These are phyloP conservation scores for Eumaeus atala DNA, from an alignment of 1,140 invertebrate species.

Conservation along the genomic window DNA sequence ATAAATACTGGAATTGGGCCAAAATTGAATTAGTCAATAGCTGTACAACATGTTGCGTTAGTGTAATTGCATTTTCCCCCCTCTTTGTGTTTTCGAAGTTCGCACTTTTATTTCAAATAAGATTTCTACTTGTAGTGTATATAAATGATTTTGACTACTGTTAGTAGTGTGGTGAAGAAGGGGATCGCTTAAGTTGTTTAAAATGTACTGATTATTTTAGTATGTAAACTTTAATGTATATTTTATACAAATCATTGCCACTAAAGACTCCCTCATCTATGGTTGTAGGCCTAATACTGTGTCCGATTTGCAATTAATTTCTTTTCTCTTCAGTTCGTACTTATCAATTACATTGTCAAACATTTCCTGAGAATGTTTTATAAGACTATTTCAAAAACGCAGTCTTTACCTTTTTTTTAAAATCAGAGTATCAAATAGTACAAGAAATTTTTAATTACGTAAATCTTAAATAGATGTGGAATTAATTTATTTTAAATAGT, in stretches of 20 bases:
- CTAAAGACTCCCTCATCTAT: constrained; percentile 58
- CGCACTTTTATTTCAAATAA: constrained; percentile 25
- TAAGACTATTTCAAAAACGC: too few relatives aligned
- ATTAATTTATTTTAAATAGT: too few relatives aligned
- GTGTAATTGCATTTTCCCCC: constrained; percentile 32
- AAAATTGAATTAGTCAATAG: constrained; percentile 66
- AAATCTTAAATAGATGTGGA: too few relatives aligned
- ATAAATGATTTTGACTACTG: constrained; percentile 49
- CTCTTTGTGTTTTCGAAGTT: constrained; percentile 13
- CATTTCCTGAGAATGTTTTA: too few relatives aligned
- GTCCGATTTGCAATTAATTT: too few relatives aligned
- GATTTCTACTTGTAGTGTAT: constrained; percentile 19
- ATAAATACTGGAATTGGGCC: constrained; percentile 49
- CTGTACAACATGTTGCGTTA: constrained; percentile 36
- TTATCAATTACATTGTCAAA: too few relatives aligned
- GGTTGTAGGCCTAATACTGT: constrained; percentile 35
- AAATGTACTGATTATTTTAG: constrained; percentile 71
- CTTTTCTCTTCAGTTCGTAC: too few relatives aligned
- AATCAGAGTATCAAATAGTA: too few relatives aligned
- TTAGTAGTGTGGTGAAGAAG: constrained; percentile 43
- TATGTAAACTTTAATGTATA: constrained; percentile 59
- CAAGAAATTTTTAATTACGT: too few relatives aligned
- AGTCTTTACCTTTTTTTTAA: too few relatives aligned
- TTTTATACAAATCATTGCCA: constrained; percentile 57
- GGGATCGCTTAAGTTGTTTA: constrained; percentile 57